phyloP scores from a whole-genome alignment of 2,797 vertebrate genomes.

The Potorous gilbertii region DNA sequence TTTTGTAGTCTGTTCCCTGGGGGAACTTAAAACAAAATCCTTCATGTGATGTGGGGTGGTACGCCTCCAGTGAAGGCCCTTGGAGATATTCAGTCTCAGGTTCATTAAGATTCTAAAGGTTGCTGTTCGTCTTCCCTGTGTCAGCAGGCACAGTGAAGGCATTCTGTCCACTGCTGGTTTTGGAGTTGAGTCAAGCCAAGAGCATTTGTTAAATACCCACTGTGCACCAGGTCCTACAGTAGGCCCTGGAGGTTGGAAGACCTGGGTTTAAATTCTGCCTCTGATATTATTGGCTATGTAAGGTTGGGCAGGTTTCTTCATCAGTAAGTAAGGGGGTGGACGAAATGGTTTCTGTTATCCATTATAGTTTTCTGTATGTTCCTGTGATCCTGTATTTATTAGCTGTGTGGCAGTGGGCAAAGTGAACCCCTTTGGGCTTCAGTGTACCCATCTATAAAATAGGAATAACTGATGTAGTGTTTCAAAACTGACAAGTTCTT shows the following conservation, averaged over 20 bases:
- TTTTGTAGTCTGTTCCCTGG: neutral
- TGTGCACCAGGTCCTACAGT: neutral
- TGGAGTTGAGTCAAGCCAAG: neutral
- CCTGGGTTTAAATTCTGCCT: neutral
- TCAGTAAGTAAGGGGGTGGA: neutral
- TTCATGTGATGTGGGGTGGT: neutral
- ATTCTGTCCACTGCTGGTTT: neutral
- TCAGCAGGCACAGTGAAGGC: neutral
- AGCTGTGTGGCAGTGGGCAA: neutral
- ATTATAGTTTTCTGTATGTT: neutral
- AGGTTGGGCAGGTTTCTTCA: neutral
- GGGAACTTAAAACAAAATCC: neutral
- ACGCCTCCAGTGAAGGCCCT: neutral
- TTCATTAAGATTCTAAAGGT: rapidly evolving
- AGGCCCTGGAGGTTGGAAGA: neutral
- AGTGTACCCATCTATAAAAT: neutral
- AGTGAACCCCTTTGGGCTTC: neutral
- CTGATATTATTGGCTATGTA: neutral
- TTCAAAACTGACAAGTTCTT: neutral
- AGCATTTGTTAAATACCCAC: neutral
- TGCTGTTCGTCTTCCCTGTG: neutral
- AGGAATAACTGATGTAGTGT: neutral
- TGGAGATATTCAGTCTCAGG: neutral
- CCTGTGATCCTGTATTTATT: neutral
- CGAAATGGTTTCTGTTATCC: neutral